These are phyloP conservation scores for Allobates femoralis DNA, from an alignment of 2,797 vertebrate genomes.

Conservation along the genomic window DNA sequence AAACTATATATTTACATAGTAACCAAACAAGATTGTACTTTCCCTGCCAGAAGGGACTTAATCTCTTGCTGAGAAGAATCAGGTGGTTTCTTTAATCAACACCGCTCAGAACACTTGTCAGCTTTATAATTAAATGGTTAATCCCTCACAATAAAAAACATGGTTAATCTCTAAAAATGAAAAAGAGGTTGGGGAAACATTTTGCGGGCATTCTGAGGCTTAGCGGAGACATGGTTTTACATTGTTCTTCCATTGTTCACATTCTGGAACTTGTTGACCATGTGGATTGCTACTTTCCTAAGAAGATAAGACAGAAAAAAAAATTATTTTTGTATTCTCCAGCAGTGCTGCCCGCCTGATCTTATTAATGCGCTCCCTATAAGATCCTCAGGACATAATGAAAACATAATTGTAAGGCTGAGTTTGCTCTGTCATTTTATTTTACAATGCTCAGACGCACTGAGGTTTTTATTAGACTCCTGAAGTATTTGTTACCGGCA, in stretches of 20 bases:
- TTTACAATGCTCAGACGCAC: too few species aligned
- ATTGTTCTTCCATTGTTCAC: background rate
- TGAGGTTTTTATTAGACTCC: too few species aligned
- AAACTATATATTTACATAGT: background rate
- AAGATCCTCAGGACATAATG: too few species aligned
- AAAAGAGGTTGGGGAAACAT: background rate
- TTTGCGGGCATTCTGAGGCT: conserved; percentile 4
- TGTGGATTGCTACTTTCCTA: background rate
- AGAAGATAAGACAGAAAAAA: background rate
- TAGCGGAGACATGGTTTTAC: background rate
- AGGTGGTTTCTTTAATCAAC: conserved; percentile 43
- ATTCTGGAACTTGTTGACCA: background rate
- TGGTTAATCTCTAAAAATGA: too few species aligned
- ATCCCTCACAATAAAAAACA: conserved; percentile 33
- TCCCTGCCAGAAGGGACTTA: conserved; percentile 11
- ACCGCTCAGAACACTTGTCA: conserved; percentile 9
- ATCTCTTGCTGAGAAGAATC: conserved; percentile 24
- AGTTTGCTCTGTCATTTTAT: too few species aligned
- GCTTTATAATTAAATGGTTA: conserved; percentile 43
- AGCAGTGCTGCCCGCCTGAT: background rate
- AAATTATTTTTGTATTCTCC: background rate
- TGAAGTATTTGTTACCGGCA: too few species aligned
- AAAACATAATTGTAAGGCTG: too few species aligned
- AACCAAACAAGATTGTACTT: background rate
- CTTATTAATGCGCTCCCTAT: background rate